Evolutionary conservation across 2,888 invertebrate genomes (phyloP), one percentile per base, ranked within the genome.

Genomic region (Papilio protenor): DNA sequence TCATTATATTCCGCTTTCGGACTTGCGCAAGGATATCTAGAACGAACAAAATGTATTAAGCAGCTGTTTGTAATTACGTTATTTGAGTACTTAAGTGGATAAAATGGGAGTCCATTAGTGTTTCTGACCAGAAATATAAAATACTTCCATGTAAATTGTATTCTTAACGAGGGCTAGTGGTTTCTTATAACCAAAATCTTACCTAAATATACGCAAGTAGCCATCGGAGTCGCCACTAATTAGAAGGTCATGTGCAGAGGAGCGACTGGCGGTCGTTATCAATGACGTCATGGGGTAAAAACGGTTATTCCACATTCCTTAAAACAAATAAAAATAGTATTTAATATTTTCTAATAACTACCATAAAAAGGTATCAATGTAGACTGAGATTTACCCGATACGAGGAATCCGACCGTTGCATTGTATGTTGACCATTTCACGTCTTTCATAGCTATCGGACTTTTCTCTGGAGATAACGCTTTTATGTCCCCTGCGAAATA

Each of bases 171-270:
- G 49, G 49, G 14, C 49, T 47, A 14, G 49, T 49, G 1, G 49
- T 49, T 52, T 52, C 0, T 52, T 66, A 69, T 21, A 4, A 52
- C 47, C 52, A 57, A 27, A 18, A 40, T 57, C 14, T 83, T 88
- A 97, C 96, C 97, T 97, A 92, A 98, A 98, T 70, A 98, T 94
- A 75, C 98, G 95, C 23, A 99, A 90, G 87, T 98, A 97, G 49
- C 99, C 99, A 87, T 98, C 98, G n/a, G 97, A 97, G 87, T 98
- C 98, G 11, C 98, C 98, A 64, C 97, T 96, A 49, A 97, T 96
- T 2, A 98, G 93, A 83, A 98, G 96, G 86, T 98, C 98, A 81
- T 98, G 97, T 8, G 97, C 97, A 0, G 97, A 96, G 18, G 98
- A 97, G 80, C 98, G 96, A 91, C 97, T 97, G 14, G 97, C 97